Base-by-base conservation (phyloP, 2,888 invertebrate genomes). In the Bursaphelenchus okinawaensis region DNA sequence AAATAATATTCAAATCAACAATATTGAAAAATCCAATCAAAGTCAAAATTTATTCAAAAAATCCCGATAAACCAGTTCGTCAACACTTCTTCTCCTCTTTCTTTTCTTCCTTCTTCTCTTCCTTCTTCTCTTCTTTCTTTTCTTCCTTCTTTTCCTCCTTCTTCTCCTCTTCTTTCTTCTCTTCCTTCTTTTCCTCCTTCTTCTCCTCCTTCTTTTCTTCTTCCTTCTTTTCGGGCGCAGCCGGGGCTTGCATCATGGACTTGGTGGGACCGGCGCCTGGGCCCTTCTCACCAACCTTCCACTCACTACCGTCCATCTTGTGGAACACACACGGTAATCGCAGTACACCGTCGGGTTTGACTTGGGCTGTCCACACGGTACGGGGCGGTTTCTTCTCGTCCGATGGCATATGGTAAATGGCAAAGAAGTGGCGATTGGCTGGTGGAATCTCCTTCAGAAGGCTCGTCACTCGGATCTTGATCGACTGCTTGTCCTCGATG, bases 331-430 rank as follows among this genome's bases (percentile, higher is more conserved):
- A 65, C 23, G 67, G 65, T 57, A 75, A 19, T 50, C 77, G 69
- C 23, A 65, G 62, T 23, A 77, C 73, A 20, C 75, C 77, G 26
- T 75, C 76, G 7, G 76, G 69, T 57, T 73, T 74, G 27, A 73
- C 55, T 1, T 65, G 67, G 8, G 69, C 27, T 0, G 59, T 62
- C 76, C 76, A 77, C 20, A 71, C 60, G 40, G 65, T 29, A 54
- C 73, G 62, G 20, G 73, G 66, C 19, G 63, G 67, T 52, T 57
- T 61, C 55, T 50, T 54, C 9, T 26, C 52, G n/a, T n/a, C 50
- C 23, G 62, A 63, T n/a, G 66, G 57, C 24, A 70, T 24, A 57
- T 69, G 70, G 52, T 71, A 69, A 52, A 69, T 20, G 12, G 62
- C 70, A 31, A 69, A 69, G 66, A 67, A 63, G 63, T 69, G 70